Evolutionary conservation across 2,888 invertebrate genomes (phyloP), one percentile per base, ranked within the genome.

Genomic region (Junonia oenone): DNA sequence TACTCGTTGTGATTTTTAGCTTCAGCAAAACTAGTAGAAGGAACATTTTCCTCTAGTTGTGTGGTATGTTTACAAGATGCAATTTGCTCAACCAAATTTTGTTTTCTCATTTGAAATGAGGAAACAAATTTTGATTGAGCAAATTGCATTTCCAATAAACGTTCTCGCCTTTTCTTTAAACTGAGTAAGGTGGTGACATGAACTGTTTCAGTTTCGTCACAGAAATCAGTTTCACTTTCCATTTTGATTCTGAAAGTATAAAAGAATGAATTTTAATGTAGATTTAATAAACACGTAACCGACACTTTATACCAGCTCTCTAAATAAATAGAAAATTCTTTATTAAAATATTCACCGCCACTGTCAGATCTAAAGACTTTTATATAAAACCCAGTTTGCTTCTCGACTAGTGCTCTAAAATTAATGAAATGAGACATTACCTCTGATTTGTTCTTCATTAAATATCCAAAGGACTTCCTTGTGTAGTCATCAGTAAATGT

Each of bases 361-460:
- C 43, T 43, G 40, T 51, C 51, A 13, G 51, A 29, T 2, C 51
- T 19, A 11, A 46, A 27, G 11, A 46, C 46, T 46, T 46, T 46
- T 15, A 46, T 31, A 13, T 5, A 14, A 13, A 29, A 14, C 14
- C 46, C 46, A 14, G 27, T 27, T 31, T 46, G 46, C 5, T 46
- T 46, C 15, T 31, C 46, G 14, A 46, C 46, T n/a, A 6, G 15
- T 13, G 19, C 27, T 27, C 31, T 46, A 31, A 46, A 46, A 31
- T n/a, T 17, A 11, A 15, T 46, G 13, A 46, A 46, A 46, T 31
- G 17, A 2, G 46, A 37, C 22, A 29, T 46, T 15, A 47, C 46
- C 17, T 31, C 46, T 6, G 29, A 31, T 31, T 47, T 47, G 4
- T 17, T 5, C 33, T 11, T 40, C 11, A 2, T 40, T 4, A 17